Conservation (phyloP, 1,140 invertebrate species). For the Megalonaias nervosa region DNA sequence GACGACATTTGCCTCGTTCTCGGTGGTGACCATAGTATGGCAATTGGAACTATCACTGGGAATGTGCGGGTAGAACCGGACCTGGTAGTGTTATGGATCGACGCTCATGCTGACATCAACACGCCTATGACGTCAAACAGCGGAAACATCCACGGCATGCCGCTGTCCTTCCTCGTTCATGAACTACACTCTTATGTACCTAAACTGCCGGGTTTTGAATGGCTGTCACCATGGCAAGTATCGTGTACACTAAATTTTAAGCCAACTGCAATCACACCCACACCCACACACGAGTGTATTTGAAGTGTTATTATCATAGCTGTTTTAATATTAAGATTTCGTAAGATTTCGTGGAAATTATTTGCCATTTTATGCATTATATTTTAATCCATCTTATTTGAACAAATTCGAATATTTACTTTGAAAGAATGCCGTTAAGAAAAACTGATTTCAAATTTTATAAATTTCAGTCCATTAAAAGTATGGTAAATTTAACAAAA, state of each 20-base stretch:
- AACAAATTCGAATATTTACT: no score
- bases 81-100: conserved; percentile 91
- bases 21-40: conserved; percentile 90
- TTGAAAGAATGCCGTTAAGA: no score
- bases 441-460: no score
- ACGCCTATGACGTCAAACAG: conserved; percentile 83
- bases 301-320: no score
- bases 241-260: neutral
- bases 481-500: no score
- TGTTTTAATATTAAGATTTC: no score
- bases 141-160: conserved; percentile 95
- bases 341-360: no score
- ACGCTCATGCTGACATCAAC: conserved; percentile 96
- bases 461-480: no score
- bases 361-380: no score
- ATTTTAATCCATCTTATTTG: no score
- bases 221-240: conserved; percentile 78
- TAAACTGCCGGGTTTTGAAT: conserved; percentile 82
- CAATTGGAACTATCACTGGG: conserved; percentile 85
- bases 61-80: conserved; percentile 80
- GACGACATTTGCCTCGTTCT: conserved; percentile 57
- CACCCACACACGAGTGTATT: no score
- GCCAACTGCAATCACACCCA: neutral
- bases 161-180: conserved; percentile 85
- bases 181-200: conserved; percentile 85